Percentiles rank a stretch among this genome's conserved stretches.
Evolutionary conservation across 2,113 vertebrate species (phyloP).

Genomic region (Nothocercus julius): DNA sequence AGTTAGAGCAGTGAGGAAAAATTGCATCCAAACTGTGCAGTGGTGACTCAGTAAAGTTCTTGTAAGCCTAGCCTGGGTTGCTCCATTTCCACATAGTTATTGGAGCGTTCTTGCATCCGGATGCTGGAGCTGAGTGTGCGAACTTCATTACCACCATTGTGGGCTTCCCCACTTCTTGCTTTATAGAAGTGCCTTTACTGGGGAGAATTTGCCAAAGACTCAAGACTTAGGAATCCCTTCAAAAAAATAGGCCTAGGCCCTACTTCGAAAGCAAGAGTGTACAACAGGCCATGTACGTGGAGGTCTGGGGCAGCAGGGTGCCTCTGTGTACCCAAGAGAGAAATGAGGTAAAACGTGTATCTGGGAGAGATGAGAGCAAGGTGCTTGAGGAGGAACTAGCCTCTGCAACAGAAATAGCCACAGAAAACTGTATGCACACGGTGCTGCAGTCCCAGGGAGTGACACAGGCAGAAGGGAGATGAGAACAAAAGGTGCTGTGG

Average conservation of each 20-base stretch:
- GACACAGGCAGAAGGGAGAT: neutral
- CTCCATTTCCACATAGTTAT: neutral
- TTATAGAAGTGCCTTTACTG: neutral
- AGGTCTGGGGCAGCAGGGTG: neutral
- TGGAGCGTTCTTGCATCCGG: neutral
- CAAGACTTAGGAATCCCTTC: neutral
- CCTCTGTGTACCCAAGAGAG: neutral
- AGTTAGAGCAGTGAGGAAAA: neutral
- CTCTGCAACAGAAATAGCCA: neutral
- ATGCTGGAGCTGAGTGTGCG: neutral
- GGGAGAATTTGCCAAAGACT: neutral
- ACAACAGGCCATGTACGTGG: neutral
- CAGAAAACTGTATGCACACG: neutral
- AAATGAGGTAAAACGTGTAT: neutral
- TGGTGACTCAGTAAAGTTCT: neutral
- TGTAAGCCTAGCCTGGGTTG: neutral
- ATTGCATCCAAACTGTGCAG: neutral
- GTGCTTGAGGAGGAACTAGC: neutral
- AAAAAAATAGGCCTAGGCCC: neutral
- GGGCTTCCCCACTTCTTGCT: neutral
- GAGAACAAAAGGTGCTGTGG: neutral
- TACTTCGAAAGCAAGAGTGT: neutral
- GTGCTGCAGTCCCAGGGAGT: neutral
- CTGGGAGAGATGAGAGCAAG: neutral
- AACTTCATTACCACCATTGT: neutral